Evolutionary conservation across 2,113 vertebrate species (phyloP).

Genomic region (Trichechus manatus): DNA sequence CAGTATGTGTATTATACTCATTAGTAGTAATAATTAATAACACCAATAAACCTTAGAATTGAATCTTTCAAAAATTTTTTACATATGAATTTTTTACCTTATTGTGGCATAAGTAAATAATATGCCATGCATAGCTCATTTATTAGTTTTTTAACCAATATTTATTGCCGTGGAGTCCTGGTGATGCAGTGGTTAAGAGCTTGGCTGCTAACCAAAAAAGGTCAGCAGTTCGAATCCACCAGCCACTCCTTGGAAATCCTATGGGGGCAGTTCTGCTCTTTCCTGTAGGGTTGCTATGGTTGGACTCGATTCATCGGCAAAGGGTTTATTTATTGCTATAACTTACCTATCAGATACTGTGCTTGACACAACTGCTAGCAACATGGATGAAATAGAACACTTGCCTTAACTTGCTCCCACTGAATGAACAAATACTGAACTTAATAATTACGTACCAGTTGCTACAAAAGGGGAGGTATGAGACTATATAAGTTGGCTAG

Average conservation of each 20-base stretch:
- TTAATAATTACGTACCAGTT: not conserved
- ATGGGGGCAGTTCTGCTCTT: too few relatives aligned
- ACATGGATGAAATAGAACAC: not conserved
- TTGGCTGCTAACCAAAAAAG: too few relatives aligned
- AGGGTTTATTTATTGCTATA: too few relatives aligned
- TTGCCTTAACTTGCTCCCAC: not conserved
- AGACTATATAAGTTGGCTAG: not conserved
- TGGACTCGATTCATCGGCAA: too few relatives aligned
- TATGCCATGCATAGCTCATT: not conserved
- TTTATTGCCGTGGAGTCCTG: not conserved
- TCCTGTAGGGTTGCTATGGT: too few relatives aligned
- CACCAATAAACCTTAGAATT: not conserved
- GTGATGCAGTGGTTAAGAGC: too few relatives aligned
- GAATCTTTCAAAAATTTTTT: not conserved
- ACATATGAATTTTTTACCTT: not conserved
- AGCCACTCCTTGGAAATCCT: too few relatives aligned
- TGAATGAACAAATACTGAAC: not conserved
- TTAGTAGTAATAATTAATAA: not conserved
- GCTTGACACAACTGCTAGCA: not conserved
- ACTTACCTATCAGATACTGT: not conserved
- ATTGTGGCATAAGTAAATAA: not conserved
- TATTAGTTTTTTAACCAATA: not conserved
- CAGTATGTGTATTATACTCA: not conserved
- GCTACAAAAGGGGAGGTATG: not conserved
- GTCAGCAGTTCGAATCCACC: too few relatives aligned